Conservation (phyloP, 2,797 vertebrate genomes). For the Pipistrellus kuhlii region DNA sequence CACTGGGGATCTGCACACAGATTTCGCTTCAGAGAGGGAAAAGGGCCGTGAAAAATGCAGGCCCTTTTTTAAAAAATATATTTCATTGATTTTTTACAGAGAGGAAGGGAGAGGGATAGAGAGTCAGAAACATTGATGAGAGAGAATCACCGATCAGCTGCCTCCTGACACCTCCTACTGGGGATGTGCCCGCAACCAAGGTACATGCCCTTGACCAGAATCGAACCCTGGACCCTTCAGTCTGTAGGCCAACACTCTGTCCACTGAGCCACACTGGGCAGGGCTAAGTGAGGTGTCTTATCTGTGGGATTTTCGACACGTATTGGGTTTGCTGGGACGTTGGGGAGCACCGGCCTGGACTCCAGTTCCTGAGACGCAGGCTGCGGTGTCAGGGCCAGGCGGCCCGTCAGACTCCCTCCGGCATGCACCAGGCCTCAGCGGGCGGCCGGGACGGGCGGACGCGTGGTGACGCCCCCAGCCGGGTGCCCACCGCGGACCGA, state of each 20-base stretch:
- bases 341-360: rapidly evolving
- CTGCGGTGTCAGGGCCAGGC: background rate
- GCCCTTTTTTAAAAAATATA: too few species aligned
- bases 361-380: background rate
- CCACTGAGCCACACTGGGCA: too few species aligned
- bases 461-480: rapidly evolving
- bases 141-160: too few species aligned
- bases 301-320: rapidly evolving
- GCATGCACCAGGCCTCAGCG: rapidly evolving
- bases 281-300: too few species aligned
- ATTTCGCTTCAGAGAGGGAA: background rate
- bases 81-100: too few species aligned
- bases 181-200: too few species aligned
- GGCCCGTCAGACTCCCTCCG: rapidly evolving
- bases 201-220: too few species aligned
- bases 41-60: background rate
- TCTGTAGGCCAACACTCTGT: too few species aligned
- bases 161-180: too few species aligned
- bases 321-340: background rate
- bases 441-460: rapidly evolving
- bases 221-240: too few species aligned
- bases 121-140: too few species aligned
- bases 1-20: rapidly evolving
- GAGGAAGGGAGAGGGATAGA: too few species aligned
- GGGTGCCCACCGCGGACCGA: rapidly evolving